These are phyloP conservation scores for Poecilia wingei DNA, from an alignment of 2,797 vertebrate species.

Conservation along the genomic window DNA sequence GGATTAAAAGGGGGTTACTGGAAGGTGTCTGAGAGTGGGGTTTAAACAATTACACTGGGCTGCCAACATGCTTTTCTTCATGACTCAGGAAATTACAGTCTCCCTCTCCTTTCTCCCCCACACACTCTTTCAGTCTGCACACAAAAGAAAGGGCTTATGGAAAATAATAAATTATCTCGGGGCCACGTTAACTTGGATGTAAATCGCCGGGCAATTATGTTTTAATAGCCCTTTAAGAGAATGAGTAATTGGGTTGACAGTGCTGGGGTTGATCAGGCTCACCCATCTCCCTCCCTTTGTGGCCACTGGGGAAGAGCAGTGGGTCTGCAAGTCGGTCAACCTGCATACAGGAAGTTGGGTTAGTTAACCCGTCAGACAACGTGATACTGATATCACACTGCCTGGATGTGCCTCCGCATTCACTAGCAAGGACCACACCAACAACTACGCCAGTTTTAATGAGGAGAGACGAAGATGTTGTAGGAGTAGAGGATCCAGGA, in stretches of 20 bases:
- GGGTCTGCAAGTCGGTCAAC: slow-evolving; percentile 56
- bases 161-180: slow-evolving; percentile 86
- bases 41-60: slow-evolving; percentile 83
- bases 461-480: neutral
- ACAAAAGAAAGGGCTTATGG: slow-evolving; percentile 83
- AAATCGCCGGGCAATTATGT: slow-evolving; percentile 87
- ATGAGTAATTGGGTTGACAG: slow-evolving; percentile 85
- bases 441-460: neutral
- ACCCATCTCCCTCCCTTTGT: slow-evolving; percentile 75
- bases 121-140: slow-evolving; percentile 63
- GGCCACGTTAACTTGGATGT: slow-evolving; percentile 85
- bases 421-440: neutral
- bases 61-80: slow-evolving; percentile 79
- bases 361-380: slow-evolving; percentile 17
- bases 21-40: slow-evolving; percentile 78
- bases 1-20: slow-evolving; percentile 80
- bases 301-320: slow-evolving; percentile 55
- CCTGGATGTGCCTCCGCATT: slow-evolving; percentile 15
- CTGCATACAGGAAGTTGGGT: slow-evolving; percentile 24
- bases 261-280: slow-evolving; percentile 80
- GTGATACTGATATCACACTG: slow-evolving; percentile 4
- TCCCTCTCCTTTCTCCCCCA: slow-evolving; percentile 51
- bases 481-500: neutral
- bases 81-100: slow-evolving; percentile 84
- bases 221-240: slow-evolving; percentile 87